Conservation (phyloP, 2,113 vertebrate species). For the Pseudopipra pipra region DNA sequence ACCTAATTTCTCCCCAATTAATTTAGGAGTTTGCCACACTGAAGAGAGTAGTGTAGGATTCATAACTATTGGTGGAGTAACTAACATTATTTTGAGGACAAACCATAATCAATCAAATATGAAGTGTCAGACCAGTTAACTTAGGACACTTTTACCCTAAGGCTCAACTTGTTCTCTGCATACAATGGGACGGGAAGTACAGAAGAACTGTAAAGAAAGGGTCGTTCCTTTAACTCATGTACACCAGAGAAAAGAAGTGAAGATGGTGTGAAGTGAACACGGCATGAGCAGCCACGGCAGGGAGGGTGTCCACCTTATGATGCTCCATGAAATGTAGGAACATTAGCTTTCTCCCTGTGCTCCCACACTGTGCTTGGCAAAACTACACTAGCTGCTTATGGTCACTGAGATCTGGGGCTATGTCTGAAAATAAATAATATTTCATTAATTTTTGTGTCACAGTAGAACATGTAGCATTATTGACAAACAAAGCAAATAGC, state of each 20-base stretch:
- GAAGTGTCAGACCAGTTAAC: not conserved
- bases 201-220: not conserved
- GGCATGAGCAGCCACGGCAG: accelerated
- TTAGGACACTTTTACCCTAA: conserved; percentile 8
- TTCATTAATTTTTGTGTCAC: not conserved
- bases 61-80: not conserved
- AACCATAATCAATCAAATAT: not conserved
- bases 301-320: not conserved
- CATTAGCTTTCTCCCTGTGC: not conserved
- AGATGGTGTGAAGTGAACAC: not conserved
- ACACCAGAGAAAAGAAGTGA: not conserved
- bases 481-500: not conserved
- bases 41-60: not conserved
- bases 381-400: not conserved
- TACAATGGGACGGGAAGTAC: not conserved
- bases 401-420: not conserved
- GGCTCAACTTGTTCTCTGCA: conserved; percentile 12
- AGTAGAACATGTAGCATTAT: not conserved
- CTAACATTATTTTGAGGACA: conserved; percentile 10
- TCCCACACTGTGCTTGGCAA: not conserved
- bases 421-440: not conserved
- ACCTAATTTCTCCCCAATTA: not conserved
- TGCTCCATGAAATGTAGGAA: not conserved
- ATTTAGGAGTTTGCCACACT: not conserved
- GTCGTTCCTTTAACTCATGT: not conserved